phyloP scores from a whole-genome alignment of 2,113 vertebrate species.

The Perognathus longimembris region DNA sequence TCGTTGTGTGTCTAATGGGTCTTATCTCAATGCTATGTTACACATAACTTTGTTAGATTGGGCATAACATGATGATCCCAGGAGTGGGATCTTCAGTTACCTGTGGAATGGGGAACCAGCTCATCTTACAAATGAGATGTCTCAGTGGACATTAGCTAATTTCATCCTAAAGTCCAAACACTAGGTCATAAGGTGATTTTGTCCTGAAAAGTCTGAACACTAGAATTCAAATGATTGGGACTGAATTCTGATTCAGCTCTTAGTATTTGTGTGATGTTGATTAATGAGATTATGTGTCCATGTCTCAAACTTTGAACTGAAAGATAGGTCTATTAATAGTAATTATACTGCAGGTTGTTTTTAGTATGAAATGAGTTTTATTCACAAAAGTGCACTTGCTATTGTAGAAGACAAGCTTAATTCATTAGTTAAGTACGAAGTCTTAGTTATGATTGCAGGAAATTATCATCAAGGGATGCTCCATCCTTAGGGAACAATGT shows the following conservation, averaged over 20 bases:
- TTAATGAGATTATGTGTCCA: neutral
- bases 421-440: neutral
- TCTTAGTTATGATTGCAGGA: neutral
- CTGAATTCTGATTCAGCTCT: neutral
- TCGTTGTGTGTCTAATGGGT: fast-evolving
- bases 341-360: neutral
- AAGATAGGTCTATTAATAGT: neutral
- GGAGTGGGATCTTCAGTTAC: neutral
- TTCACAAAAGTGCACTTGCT: neutral
- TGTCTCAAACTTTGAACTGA: neutral
- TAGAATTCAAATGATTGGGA: neutral
- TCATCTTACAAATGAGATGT: neutral
- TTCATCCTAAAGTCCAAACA: neutral
- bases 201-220: neutral
- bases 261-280: neutral
- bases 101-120: neutral
- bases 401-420: neutral
- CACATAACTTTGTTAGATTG: neutral
- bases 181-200: too few species aligned
- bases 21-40: neutral
- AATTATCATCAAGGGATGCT: neutral
- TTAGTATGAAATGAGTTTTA: neutral
- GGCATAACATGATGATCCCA: neutral
- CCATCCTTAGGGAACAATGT: neutral
- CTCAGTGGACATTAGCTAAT: too few species aligned